phyloP scores from a whole-genome alignment of 2,113 vertebrate species.

The Phalacrocorax carbo region DNA sequence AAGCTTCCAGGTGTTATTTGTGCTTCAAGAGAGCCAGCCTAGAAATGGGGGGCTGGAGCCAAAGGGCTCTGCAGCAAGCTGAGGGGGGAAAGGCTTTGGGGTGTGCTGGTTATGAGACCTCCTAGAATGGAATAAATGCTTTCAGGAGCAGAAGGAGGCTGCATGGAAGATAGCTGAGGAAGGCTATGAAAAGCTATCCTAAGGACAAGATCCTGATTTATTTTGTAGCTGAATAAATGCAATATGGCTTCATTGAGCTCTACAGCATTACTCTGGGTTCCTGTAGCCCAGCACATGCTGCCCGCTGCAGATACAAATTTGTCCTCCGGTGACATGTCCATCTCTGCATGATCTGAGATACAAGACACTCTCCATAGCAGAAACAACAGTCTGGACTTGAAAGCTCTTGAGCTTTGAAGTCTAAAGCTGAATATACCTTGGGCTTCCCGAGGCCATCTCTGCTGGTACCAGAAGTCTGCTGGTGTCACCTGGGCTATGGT shows the following conservation, averaged over 20 bases:
- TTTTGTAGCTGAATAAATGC: neutral
- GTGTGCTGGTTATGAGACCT: neutral
- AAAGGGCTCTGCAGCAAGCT: neutral
- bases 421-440: neutral
- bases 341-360: neutral
- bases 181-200: neutral
- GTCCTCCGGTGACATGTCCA: rapidly evolving
- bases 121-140: neutral
- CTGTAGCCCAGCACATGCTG: neutral
- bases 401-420: neutral
- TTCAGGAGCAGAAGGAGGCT: neutral
- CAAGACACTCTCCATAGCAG: neutral
- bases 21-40: neutral
- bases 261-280: neutral
- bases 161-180: neutral
- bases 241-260: rapidly evolving
- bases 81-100: neutral
- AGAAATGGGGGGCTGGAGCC: neutral
- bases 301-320: neutral
- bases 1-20: neutral
- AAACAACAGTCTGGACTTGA: neutral
- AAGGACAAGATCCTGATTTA: neutral
- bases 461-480: neutral
- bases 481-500: neutral
- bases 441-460: rapidly evolving